These are phyloP conservation scores for Platalea minor DNA, from an alignment of 2,797 vertebrate species.

Conservation along the genomic window DNA sequence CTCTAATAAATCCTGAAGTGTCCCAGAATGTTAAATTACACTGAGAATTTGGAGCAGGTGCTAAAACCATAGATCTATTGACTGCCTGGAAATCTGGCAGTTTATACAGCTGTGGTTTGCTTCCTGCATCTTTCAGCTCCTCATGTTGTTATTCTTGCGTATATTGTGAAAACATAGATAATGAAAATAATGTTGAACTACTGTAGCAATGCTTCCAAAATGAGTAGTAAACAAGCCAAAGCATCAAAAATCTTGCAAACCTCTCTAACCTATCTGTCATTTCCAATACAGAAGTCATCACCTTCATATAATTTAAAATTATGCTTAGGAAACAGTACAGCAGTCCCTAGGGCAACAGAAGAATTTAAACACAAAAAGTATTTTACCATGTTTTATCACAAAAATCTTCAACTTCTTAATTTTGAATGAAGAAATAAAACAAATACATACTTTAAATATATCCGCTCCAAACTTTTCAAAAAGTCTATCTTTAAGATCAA, in stretches of 20 bases:
- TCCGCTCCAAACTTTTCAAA: neutral
- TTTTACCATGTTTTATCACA: neutral
- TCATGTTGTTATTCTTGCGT: neutral
- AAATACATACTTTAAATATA: neutral
- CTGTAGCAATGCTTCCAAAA: neutral
- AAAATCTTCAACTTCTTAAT: neutral
- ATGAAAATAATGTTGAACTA: neutral
- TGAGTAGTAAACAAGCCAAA: neutral
- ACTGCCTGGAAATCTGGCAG: neutral
- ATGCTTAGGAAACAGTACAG: neutral
- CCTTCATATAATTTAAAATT: neutral
- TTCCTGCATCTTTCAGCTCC: neutral
- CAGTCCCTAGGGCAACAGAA: neutral
- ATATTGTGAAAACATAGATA: neutral
- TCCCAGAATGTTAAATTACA: neutral
- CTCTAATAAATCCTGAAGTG: slow-evolving; percentile 4
- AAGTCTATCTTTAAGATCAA: neutral
- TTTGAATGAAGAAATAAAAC: neutral
- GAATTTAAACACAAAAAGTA: neutral
- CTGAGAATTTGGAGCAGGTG: slow-evolving; percentile 23
- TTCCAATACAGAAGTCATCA: neutral
- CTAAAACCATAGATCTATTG: neutral
- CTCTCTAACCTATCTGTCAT: neutral
- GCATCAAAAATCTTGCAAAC: neutral
- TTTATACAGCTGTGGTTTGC: slow-evolving; percentile 15